phyloP scores from a whole-genome alignment of 2,888 invertebrate species.

The Rutpela maculata region DNA sequence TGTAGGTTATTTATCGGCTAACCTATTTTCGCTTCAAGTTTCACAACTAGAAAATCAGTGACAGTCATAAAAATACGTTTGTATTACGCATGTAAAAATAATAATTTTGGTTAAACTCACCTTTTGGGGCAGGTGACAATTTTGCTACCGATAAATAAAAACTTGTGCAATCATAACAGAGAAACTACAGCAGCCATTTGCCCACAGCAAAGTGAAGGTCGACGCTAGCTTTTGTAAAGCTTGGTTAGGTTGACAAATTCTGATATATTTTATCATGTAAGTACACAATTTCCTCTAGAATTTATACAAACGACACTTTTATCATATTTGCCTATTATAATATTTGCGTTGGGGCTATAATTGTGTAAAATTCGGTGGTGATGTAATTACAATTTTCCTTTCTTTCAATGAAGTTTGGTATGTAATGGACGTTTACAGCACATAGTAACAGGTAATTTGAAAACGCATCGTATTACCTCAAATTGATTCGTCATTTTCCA shows the following conservation, averaged over 20 bases:
- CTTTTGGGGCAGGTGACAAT: background rate
- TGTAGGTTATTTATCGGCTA: constrained; percentile 72
- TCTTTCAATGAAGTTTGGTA: constrained; percentile 59
- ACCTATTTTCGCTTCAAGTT: constrained; percentile 68
- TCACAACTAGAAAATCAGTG: constrained; percentile 47
- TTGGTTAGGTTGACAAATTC: constrained; percentile 74
- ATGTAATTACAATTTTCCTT: constrained; percentile 70
- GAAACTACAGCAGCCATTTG: constrained; percentile 68
- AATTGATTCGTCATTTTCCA: constrained; percentile 41
- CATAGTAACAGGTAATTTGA: constrained; percentile 59
- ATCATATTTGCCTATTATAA: constrained; percentile 30
- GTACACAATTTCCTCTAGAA: constrained; percentile 57
- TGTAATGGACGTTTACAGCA: constrained; percentile 67
- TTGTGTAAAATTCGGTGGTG: constrained; percentile 57
- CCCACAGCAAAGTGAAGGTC: constrained; percentile 67
- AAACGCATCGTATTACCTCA: constrained; percentile 39
- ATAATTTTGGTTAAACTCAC: constrained; percentile 43
- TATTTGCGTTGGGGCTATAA: constrained; percentile 31
- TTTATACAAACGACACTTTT: constrained; percentile 14
- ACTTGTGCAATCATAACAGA: constrained; percentile 42
- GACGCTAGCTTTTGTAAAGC: constrained; percentile 71
- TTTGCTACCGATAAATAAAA: constrained; percentile 4
- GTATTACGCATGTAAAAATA: constrained; percentile 9
- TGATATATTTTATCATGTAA: constrained; percentile 66
- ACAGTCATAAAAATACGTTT: constrained; percentile 29